Percentiles rank a stretch among this genome's conserved stretches.
Evolutionary conservation across 1,140 invertebrate genomes (phyloP).

Genomic region (Drosophila orena): DNA sequence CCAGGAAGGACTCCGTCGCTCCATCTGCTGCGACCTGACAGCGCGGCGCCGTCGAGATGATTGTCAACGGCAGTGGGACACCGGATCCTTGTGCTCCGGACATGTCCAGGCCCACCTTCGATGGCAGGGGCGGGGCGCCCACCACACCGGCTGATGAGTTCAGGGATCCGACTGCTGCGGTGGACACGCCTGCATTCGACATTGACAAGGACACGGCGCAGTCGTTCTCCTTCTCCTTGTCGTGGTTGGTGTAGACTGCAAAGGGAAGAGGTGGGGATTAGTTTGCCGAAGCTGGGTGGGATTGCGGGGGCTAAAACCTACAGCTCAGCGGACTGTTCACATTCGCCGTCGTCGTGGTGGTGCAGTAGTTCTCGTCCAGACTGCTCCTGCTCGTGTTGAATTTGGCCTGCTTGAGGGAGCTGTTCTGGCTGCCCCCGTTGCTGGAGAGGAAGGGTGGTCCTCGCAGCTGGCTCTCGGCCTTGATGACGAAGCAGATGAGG

Average conservation of each 20-base stretch:
- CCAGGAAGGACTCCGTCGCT: slow-evolving; percentile 67
- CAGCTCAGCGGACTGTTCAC: slow-evolving; percentile 86
- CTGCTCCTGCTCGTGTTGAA: slow-evolving; percentile 78
- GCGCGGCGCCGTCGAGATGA: slow-evolving; percentile 80
- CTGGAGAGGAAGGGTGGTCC: slow-evolving; percentile 63
- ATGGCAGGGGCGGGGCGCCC: slow-evolving; percentile 42
- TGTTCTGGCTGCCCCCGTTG: slow-evolving; percentile 65
- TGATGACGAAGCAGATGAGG: slow-evolving; percentile 85
- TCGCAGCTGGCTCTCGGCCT: slow-evolving; percentile 84
- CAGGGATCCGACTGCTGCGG: slow-evolving; percentile 39
- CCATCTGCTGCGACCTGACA: slow-evolving; percentile 52
- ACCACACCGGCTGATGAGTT: slow-evolving; percentile 11
- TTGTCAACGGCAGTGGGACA: slow-evolving; percentile 80
- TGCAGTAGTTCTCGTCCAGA: slow-evolving; percentile 85
- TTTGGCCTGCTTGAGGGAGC: slow-evolving; percentile 73
- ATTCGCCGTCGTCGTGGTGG: slow-evolving; percentile 75
- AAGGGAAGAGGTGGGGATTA: not conserved
- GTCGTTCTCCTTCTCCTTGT: slow-evolving; percentile 83
- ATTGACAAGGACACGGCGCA: slow-evolving; percentile 54
- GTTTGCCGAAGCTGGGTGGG: not conserved
- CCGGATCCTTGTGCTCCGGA: slow-evolving; percentile 31
- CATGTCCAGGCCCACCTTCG: slow-evolving; percentile 68
- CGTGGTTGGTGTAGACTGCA: slow-evolving; percentile 82
- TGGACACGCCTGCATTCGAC: slow-evolving; percentile 40
- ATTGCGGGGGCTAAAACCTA: slow-evolving; percentile 69